Base-by-base conservation (phyloP, 2,797 vertebrate species). In the Dendrocincla fuliginosa region DNA sequence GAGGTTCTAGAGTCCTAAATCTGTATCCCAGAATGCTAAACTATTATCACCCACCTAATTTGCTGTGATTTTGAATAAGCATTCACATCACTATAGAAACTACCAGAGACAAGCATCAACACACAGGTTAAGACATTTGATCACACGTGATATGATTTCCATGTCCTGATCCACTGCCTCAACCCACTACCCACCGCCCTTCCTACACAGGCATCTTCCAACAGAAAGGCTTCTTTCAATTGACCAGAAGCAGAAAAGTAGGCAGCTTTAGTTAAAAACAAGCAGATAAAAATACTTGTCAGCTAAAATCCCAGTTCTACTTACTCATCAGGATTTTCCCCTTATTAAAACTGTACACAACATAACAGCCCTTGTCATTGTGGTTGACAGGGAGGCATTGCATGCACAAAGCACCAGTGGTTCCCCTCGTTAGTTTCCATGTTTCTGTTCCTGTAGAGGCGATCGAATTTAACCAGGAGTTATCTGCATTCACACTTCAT, bases 321-420 rank as follows among this genome's bases (percentile, higher is more conserved):
- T 71, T 41, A 37, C 18, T 44, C 30, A 33, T 1, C 13, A 64
- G 28, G 53, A 55, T 75, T 86, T 47, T 8, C 10, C 39, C 15
- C 42, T 70, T 53, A 53, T 49, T 49, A 65, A 55, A 89, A 71
- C 23, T 12, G 64, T 47, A 61, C 18, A 32, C 19, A 57, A 25
- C 11, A 1, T 20, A 75, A 59, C 30, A 16, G 55, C 57, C 6
- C 79, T 65, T 77, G 82, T 55, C 70, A 10, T 2, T 4, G 39
- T 3, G n/a, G 65, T 50, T 73, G 73, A 84, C 57, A 23, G 4
- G 3, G 24, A 50, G 67, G 37, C 69, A 64, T 12, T 14, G 3
- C 1, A 3, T 0, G 2, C 11, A 5, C n/a, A 61, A 55, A 81
- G 69, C 65, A 55, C 49, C 1, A 1, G 0, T 30, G 63, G 59